Base-by-base conservation (phyloP, 2,113 vertebrate genomes). In the Psephotus haematonotus region DNA sequence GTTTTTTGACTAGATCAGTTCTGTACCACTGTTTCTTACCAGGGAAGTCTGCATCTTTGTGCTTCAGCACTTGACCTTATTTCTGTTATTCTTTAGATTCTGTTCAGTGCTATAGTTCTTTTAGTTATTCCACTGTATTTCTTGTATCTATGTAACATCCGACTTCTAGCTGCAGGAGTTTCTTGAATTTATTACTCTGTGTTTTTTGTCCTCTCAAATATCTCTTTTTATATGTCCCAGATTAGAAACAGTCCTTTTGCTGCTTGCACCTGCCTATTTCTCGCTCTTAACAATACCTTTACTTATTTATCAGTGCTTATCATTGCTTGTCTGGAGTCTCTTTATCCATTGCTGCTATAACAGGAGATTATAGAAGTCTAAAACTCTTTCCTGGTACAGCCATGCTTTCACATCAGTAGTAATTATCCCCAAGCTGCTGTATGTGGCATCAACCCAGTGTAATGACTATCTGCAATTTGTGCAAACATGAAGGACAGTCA, bases 381-480 rank as follows among this genome's bases (percentile, higher is more conserved):
- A 82, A 88, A 24, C 7, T 47, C 0, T 74, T 71, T 78, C 82
- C 33, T 13, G 7, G 28, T 86, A n/a, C 24, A 79, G 8, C 29
- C 7, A 12, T 57, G 29, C 13, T 76, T 90, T 57, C n/a, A 39
- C 23, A 64, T 50, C 27, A 41, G 19, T 20, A 86, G 24, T 28
- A n/a, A 17, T 57, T 49, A 88, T 64, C 39, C 37, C 17, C n/a
- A 82, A 9, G 14, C 60, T 81, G 16, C 20, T 62, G 0, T 52
- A 9, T 35, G 24, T 86, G 37, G 20, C 65, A 60, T 29, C 43
- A 84, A 0, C 22, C 11, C 0, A 1, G 2, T 62, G 23, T 50
- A 14, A 13, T 33, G 18, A 46, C 23, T 77, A 57, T 65, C 29
- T 92, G 52, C 13, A 63, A 1, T 79, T 93, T 69, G 17, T 72